Percentiles rank a stretch among this genome's conserved stretches.
These are phyloP conservation scores for Drosophila nr. perissopoda DNA, from an alignment of 2,888 invertebrate species.

Conservation along the genomic window DNA sequence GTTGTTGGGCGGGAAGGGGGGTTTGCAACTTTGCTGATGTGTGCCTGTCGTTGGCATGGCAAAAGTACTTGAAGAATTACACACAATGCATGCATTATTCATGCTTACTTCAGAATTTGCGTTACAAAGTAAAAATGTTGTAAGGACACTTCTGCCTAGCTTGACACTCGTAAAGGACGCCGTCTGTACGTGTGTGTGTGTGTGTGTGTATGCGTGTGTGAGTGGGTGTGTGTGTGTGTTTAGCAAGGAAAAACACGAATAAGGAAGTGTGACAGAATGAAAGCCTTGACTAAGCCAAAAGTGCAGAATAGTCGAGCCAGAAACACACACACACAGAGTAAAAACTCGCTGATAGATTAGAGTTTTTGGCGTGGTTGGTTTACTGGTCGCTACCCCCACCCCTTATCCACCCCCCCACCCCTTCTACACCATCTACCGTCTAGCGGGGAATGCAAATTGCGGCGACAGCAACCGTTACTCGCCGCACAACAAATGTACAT, in stretches of 20 bases:
- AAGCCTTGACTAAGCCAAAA: conserved; percentile 43
- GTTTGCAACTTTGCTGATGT: conserved; percentile 48
- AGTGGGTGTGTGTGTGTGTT: conserved; percentile 18
- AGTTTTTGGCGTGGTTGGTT: conserved; percentile 46
- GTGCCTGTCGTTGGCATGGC: conserved; percentile 74
- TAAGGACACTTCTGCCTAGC: conserved; percentile 75
- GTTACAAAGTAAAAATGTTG: conserved; percentile 78
- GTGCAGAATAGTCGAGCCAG: conserved; percentile 43
- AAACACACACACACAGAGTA: conserved; percentile 37
- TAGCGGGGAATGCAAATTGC: conserved; percentile 62
- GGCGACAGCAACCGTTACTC: conserved; percentile 41
- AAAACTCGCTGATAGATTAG: conserved; percentile 68
- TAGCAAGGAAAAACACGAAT: conserved; percentile 49
- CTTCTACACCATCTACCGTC: not conserved
- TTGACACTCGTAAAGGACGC: conserved; percentile 28
- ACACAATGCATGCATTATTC: conserved; percentile 79
- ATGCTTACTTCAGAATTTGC: conserved; percentile 80
- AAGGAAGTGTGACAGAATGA: conserved; percentile 64
- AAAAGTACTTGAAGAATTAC: conserved; percentile 79
- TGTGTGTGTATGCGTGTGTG: conserved; percentile 17
- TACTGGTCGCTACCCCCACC: conserved; percentile 1
- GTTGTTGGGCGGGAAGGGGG: not conserved
- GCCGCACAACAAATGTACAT: conserved; percentile 72
- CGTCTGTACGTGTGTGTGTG: conserved; percentile 12
- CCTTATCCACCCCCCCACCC: not conserved